These are phyloP conservation scores for Metaphire vulgaris DNA, from an alignment of 1,140 invertebrate species.

Conservation along the genomic window DNA sequence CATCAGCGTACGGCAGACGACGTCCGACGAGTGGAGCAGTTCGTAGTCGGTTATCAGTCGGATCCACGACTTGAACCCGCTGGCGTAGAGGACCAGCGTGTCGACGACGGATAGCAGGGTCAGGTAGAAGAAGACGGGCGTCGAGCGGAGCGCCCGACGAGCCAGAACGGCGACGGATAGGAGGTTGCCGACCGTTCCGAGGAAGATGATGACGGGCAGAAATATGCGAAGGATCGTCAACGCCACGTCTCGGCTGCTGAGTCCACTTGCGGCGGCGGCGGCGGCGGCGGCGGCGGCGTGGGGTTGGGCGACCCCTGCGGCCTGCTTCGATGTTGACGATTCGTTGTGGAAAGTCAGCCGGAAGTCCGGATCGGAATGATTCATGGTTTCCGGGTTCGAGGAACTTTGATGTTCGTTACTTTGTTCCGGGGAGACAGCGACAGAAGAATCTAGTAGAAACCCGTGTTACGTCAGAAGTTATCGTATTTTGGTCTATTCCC, in stretches of 20 bases:
- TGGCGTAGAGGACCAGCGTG: slow-evolving; percentile 42
- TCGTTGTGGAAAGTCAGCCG: no score
- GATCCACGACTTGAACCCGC: slow-evolving; percentile 48
- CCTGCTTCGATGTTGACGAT: no score
- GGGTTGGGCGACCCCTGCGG: no score
- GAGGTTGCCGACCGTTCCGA: slow-evolving; percentile 43
- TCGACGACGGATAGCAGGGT: slow-evolving; percentile 45
- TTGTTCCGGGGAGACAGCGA: no score
- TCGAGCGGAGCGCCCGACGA: slow-evolving; percentile 38
- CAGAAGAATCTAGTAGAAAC: no score
- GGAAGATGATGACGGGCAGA: slow-evolving; percentile 35
- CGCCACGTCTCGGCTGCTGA: not conserved
- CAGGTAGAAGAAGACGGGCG: slow-evolving; percentile 46
- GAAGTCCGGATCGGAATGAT: no score
- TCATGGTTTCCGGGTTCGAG: no score
- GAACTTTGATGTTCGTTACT: no score
- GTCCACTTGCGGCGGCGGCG: no score
- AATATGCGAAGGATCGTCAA: not conserved
- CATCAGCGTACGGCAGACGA: slow-evolving; percentile 9
- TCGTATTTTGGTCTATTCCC: no score
- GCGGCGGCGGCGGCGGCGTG: no score
- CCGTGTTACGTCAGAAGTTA: no score
- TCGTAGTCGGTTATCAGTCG: slow-evolving; percentile 26
- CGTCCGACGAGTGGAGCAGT: slow-evolving; percentile 15
- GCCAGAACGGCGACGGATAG: slow-evolving; percentile 41